Conservation (phyloP, 2,888 invertebrate genomes). For the Notocelia uddmanniana region DNA sequence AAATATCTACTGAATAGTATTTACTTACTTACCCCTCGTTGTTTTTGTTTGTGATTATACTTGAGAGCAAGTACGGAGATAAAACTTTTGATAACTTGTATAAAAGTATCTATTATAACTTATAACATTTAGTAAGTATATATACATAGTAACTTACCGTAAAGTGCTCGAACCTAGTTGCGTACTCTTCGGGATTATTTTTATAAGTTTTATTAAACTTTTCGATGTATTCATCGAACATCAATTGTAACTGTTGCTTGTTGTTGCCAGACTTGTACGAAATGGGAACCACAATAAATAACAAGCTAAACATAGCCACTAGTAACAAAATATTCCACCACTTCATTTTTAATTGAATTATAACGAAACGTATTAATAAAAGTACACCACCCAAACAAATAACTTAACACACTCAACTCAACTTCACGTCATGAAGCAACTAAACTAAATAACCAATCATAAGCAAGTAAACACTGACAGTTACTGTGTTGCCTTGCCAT, state of each 20-base stretch:
- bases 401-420: background rate
- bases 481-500: constrained; percentile 20
- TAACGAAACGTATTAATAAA: background rate
- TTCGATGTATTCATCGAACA: constrained; percentile 81
- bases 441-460: too few species aligned
- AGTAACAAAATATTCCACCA: constrained; percentile 78
- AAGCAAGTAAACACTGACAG: constrained; percentile 20
- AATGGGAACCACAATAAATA: constrained; percentile 74
- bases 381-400: background rate
- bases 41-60: background rate
- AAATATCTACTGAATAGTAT: background rate
- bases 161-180: constrained; percentile 80
- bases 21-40: background rate
- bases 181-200: constrained; percentile 77
- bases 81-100: background rate
- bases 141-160: constrained; percentile 70
- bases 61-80: background rate
- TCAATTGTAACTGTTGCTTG: constrained; percentile 63
- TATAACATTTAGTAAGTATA: constrained; percentile 18
- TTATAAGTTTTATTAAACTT: constrained; percentile 85
- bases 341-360: constrained; percentile 54
- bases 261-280: constrained; percentile 57
- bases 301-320: constrained; percentile 66
- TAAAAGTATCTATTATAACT: background rate
- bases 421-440: background rate